Conservation (phyloP, 2,797 vertebrate species). For the Pygocentrus nattereri region DNA sequence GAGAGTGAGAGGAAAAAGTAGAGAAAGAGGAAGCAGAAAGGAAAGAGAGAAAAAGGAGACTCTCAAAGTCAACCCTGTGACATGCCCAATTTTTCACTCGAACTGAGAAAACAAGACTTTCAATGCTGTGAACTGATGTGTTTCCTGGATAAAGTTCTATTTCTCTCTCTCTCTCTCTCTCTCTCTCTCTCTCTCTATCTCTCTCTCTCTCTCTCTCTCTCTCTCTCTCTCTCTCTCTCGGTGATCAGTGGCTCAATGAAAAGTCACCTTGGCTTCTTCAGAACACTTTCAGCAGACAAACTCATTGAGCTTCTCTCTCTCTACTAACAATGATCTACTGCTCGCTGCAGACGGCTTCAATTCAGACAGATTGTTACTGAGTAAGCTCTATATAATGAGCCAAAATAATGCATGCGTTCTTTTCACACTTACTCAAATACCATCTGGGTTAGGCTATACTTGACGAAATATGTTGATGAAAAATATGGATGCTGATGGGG, state of each 20-base stretch:
- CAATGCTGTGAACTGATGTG: conserved; percentile 55
- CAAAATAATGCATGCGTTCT: conserved; percentile 45
- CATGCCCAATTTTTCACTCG: conserved; percentile 60
- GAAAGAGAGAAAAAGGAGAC: conserved; percentile 33
- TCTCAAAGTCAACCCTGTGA: conserved; percentile 64
- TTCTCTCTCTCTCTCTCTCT: conserved; percentile 20
- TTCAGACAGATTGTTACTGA: conserved; percentile 36
- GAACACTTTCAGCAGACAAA: conserved; percentile 31
- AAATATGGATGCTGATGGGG: conserved; percentile 32
- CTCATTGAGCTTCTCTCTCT: conserved; percentile 4
- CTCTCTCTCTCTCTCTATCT: no score
- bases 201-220: conserved; percentile 27
- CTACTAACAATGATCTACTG: conserved; percentile 37
- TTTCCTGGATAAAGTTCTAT: conserved; percentile 53
- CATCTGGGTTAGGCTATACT: conserved; percentile 53
- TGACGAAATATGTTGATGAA: conserved; percentile 50
- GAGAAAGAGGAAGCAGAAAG: no score
- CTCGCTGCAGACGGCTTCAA: conserved; percentile 33
- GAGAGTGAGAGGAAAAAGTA: background rate
- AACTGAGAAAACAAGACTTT: conserved; percentile 58
- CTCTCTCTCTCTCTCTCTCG: conserved; percentile 20
- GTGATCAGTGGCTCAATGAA: conserved; percentile 53
- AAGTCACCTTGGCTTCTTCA: conserved; percentile 62
- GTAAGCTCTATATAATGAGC: conserved; percentile 37
- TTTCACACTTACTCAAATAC: conserved; percentile 54